Evolutionary conservation across 2,888 invertebrate genomes (phyloP), one percentile per base, ranked within the genome.

Genomic region (Mythimna impura): DNA sequence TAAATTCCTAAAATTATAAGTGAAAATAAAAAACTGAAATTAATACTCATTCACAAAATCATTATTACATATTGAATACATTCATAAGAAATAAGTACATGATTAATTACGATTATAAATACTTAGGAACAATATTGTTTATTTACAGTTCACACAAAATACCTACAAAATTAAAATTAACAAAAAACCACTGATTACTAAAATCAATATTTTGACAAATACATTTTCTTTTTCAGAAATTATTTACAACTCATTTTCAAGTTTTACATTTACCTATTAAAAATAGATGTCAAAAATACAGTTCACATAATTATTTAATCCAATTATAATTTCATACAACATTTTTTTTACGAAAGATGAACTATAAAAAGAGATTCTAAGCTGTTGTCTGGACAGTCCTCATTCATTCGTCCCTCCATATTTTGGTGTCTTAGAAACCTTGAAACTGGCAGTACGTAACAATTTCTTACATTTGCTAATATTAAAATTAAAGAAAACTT

Each of bases 361-460:
- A 78, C 34, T 70, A 80, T 67, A 62, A 67, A 81, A 60, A 79
- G 78, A 86, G 72, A 86, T 88, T 88, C 84, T 80, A 88, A 89
- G 80, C 72, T 77, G 83, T 85, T 82, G 74, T 82, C 86, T 90
- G 91, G 91, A 93, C 92, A 93, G 80, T 88, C 86, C 61, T 86
- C 91, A 89, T 83, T 87, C 91, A 91, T 84, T 80, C 91, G 88
- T 89, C 88, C 89, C 89, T 86, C 82, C 89, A 88, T 82, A 87
- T 94, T 74, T 70, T 94, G 94, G 94, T 94, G 94, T 94, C 90
- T 91, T 93, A 92, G 91, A 92, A 93, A 94, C 93, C 94, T 93
- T 92, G 89, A 91, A 93, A 93, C 94, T 95, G 95, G 95, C 95
- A 95, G 95, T 94, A 91, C 89, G 84, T 92, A 92, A 93, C 91